Evolutionary conservation across 2,113 vertebrate genomes (phyloP).

Genomic region (Mustela lutreola): DNA sequence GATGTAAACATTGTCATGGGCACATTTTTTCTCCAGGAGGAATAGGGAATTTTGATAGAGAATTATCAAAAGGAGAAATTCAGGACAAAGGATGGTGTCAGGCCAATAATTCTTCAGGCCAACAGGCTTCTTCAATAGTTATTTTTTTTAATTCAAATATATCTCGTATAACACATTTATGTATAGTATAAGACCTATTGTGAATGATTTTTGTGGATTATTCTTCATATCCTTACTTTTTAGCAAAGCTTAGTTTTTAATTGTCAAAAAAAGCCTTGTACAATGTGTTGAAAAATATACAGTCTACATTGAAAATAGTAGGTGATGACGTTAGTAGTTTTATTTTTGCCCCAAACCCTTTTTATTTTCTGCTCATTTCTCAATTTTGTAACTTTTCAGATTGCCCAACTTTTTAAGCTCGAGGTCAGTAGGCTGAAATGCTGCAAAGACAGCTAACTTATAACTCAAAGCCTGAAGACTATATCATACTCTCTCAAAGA

Average conservation of each 20-base stretch:
- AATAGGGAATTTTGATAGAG: neutral
- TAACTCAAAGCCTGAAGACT: slow-evolving; percentile 43
- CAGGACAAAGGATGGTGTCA: neutral
- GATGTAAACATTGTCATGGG: neutral
- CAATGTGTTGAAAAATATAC: neutral
- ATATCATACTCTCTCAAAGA: neutral
- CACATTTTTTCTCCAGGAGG: neutral
- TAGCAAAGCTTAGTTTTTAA: neutral
- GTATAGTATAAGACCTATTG: neutral
- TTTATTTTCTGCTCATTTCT: neutral
- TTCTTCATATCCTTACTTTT: neutral
- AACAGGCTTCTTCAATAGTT: neutral
- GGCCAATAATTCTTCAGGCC: neutral
- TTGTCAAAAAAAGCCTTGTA: neutral
- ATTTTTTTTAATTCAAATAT: neutral
- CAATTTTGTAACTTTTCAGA: slow-evolving; percentile 57
- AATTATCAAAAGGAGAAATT: neutral
- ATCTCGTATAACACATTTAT: neutral
- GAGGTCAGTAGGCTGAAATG: slow-evolving; percentile 44
- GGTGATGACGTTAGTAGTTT: neutral
- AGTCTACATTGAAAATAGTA: slow-evolving; percentile 6
- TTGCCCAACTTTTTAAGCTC: neutral
- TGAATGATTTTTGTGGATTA: neutral
- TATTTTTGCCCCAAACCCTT: neutral
- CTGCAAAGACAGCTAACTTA: slow-evolving; percentile 25